Conservation (phyloP, 2,888 invertebrate species). For the Tanypteryx hageni region DNA sequence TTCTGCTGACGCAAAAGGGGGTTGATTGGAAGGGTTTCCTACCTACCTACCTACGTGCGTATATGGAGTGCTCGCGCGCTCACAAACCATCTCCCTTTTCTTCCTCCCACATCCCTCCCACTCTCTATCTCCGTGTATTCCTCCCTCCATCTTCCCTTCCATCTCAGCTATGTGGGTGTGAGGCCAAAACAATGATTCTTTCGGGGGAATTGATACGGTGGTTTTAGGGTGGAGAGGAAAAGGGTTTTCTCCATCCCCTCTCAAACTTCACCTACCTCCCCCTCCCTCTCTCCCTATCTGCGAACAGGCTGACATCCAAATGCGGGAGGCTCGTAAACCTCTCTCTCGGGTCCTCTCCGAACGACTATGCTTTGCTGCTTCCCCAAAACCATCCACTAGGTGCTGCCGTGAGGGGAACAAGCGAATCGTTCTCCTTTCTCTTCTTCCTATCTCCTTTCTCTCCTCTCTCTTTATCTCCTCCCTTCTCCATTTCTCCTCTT, state of each 20-base stretch:
- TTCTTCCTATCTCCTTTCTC: background rate
- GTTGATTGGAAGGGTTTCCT: background rate
- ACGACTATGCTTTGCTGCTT: slow-evolving; percentile 24
- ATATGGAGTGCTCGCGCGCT: background rate
- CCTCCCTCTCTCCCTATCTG: background rate
- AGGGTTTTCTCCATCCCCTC: background rate
- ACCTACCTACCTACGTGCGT: background rate
- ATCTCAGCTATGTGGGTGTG: background rate
- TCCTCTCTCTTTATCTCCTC: background rate
- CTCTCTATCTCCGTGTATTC: background rate
- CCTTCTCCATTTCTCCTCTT: background rate
- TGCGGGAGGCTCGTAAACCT: background rate
- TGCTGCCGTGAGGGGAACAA: background rate
- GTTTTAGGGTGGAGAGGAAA: background rate
- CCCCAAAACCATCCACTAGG: slow-evolving; percentile 11
- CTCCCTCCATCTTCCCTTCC: background rate
- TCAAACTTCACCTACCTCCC: background rate
- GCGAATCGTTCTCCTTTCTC: background rate
- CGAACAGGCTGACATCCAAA: background rate
- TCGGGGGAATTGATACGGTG: background rate
- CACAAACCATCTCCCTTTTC: background rate
- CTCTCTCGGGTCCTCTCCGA: background rate
- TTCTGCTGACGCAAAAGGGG: background rate
- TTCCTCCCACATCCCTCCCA: background rate
- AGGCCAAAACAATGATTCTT: background rate